Evolutionary conservation across 2,113 vertebrate genomes (phyloP).

Genomic region (Peromyscus leucopus): DNA sequence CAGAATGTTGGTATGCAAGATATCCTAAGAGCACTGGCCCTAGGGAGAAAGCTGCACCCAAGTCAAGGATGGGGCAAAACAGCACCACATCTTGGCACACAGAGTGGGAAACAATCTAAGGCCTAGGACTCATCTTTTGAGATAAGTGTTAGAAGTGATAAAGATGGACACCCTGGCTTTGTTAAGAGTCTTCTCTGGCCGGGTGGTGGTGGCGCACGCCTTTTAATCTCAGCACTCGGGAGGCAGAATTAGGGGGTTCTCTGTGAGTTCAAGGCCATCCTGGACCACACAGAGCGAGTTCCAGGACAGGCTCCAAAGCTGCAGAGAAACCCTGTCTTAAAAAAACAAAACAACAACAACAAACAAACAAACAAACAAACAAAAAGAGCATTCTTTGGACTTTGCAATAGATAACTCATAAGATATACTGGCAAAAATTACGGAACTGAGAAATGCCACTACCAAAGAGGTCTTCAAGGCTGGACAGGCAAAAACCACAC

Average conservation of each 20-base stretch:
- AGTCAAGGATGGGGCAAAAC: neutral
- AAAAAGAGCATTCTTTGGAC: slow-evolving; percentile 14
- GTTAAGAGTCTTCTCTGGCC: slow-evolving; percentile 14
- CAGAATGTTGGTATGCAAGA: neutral
- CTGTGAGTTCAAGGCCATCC: too few species aligned
- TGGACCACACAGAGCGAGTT: too few species aligned
- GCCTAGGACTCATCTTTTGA: neutral
- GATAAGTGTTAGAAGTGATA: neutral
- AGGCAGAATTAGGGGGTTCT: too few species aligned
- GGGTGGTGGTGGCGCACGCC: too few species aligned
- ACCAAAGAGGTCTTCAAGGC: neutral
- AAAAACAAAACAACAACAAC: too few species aligned
- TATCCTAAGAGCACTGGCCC: neutral
- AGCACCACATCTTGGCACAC: neutral
- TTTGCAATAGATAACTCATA: neutral
- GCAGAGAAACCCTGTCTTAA: too few species aligned
- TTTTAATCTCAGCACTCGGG: too few species aligned
- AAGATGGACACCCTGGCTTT: neutral
- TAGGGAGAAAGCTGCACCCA: neutral
- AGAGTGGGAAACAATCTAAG: neutral
- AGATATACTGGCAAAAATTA: neutral
- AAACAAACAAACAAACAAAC: too few species aligned
- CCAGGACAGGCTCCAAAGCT: too few species aligned
- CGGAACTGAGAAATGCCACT: neutral
- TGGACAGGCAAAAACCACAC: neutral